Base-by-base conservation (phyloP, 1,140 invertebrate species). In the Antheraea pernyi region DNA sequence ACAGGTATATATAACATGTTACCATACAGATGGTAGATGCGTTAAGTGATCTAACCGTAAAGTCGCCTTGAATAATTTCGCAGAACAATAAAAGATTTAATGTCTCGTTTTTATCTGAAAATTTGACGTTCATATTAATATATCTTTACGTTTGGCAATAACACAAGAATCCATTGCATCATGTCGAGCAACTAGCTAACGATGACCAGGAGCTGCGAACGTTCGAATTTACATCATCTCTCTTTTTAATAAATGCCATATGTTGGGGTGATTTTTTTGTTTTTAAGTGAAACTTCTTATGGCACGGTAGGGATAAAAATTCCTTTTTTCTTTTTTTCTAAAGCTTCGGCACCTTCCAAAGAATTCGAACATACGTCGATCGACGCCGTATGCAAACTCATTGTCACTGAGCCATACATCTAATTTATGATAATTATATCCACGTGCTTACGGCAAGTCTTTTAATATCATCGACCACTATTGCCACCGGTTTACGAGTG, bases 131-230 rank as follows among this genome's bases (percentile, higher is more conserved):
- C 16, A 19, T 19, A 18, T 0, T 66, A 59, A 71, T 71, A 67
- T 60, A 72, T 69, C 63, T 72, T 65, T 36, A 63, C 13, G 59
- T 53, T 69, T 73, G 71, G 71, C 71, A 69, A 69, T 69, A 46
- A 59, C 67, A 69, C 71, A 73, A 73, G 71, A 73, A 73, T 73
- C 59, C 36, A 63, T 73, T 73, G 68, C 71, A 73, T 73, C 71
- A 73, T 59, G 18, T 16, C 46, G 16, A 53, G 11, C 46, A 53
- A 53, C 5, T n/a, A 6, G 9, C 9, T 10, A 61, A 36, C 60
- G 19, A 11, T 61, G 60, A 22, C 22, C 13, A 11, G 19, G 46
- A 53, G 46, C 46, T 11, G 46, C 46, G 46, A 16, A 53, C 5
- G 46, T 53, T 53, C 13, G 16, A 53, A 53, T 13, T 16, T 53